These are phyloP conservation scores for Metopolophium dirhodum DNA, from an alignment of 1,140 invertebrate species.

Conservation along the genomic window DNA sequence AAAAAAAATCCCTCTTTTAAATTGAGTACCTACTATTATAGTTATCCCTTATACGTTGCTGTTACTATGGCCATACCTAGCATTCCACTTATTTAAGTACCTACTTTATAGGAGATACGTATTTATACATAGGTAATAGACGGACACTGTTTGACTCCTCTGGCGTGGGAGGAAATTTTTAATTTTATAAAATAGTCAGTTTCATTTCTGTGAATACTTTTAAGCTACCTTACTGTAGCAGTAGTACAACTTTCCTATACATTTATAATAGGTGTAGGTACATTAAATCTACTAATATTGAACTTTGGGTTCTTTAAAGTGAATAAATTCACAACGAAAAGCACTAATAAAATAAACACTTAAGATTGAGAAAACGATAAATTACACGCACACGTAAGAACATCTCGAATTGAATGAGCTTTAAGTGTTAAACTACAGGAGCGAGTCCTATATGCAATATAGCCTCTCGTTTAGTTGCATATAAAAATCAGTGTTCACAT, in stretches of 20 bases:
- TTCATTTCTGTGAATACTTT: background rate
- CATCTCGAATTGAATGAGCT: background rate
- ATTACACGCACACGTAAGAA: background rate
- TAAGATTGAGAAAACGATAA: background rate
- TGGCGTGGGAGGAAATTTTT: background rate
- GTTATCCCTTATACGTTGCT: no score
- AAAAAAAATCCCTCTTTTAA: background rate
- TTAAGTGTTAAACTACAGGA: background rate
- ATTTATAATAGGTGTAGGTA: background rate
- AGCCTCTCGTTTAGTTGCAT: no score
- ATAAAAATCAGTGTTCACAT: no score
- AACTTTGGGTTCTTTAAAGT: background rate
- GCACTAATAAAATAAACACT: background rate
- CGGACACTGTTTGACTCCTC: rapidly evolving
- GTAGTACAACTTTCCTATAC: background rate
- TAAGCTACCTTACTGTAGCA: background rate
- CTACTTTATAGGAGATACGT: background rate
- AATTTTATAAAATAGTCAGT: background rate
- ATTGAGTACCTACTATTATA: background rate
- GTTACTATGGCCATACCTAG: background rate
- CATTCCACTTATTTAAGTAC: background rate
- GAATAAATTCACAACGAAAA: background rate
- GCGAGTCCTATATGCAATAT: no score
- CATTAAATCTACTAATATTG: background rate
- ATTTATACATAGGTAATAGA: background rate